Base-by-base conservation (phyloP, 2,797 vertebrate species). In the Eidolon dupreanum region DNA sequence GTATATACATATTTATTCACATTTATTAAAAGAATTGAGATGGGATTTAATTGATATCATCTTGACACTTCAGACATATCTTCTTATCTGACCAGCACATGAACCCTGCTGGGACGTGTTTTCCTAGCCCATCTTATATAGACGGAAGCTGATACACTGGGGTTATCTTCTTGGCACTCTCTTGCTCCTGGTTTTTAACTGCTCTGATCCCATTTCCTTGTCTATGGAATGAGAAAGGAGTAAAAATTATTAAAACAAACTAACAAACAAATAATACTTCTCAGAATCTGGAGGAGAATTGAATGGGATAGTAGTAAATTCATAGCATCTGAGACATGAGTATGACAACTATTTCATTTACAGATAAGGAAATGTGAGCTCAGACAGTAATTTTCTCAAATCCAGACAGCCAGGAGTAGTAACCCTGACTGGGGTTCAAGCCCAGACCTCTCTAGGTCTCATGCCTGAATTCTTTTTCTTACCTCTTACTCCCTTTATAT, bases 21-120 rank as follows among this genome's bases (percentile, higher is more conserved):
- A 57, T 61, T 61, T 79, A 59, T 59, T 85, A 49, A 57, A 91
- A 95, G 36, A 82, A 93, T 81, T 10, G 13, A 96, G 41, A 81
- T 43, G 12, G n/a, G 36, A 24, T 83, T 17, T 59, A 31, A 70
- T 74, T 87, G 73, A 31, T 46, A 83, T 73, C 33, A 31, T 78
- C 68, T 46, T 31, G 24, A 74, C 38, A 38, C 26, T 65, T 83
- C 43, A 38, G 33, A 65, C 6, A 46, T 19, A 28, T n/a, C 36
- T 90, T 70, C 74, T 26, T 59, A 22, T 38, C 59, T 63, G 70
- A 51, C 17, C 10, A 1, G 33, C n/a, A 28, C 5, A 11, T 8
- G 63, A 59, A n/a, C 63, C 4, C 19, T 68, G 4, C 33, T 9
- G 38, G n/a, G 24, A 22, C 2, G 15, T 36, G 8, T 15, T 49